These are phyloP conservation scores for Hermaeophaga mercurialis DNA, from an alignment of 2,888 invertebrate species.

Conservation along the genomic window DNA sequence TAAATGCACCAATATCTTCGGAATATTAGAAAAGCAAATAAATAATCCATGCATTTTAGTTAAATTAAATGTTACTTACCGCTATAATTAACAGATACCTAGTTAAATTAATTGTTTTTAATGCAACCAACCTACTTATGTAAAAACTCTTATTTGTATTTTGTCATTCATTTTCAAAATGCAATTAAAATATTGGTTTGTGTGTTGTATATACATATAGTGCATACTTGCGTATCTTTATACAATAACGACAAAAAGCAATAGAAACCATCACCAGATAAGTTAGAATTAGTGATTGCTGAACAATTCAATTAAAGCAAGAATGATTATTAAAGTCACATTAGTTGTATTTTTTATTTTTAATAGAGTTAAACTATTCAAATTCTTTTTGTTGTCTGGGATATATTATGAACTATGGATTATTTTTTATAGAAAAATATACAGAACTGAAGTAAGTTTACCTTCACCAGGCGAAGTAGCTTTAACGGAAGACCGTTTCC, in stretches of 20 bases:
- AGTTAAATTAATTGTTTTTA: neutral
- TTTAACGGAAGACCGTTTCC: conserved; percentile 54
- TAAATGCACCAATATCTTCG: no score
- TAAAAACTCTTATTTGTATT: no score
- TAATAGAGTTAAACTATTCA: no score
- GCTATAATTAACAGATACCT: neutral
- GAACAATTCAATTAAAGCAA: no score
- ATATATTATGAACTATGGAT: neutral
- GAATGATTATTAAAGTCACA: no score
- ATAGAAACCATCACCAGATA: conserved; percentile 43
- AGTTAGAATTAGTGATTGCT: no score
- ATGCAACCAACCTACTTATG: neutral
- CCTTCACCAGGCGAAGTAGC: conserved; percentile 57
- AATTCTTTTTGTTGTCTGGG: no score
- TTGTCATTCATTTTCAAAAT: no score
- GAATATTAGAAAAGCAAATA: no score
- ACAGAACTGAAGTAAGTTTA: conserved; percentile 40
- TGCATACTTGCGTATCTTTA: neutral
- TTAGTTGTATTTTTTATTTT: no score
- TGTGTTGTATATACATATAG: conserved; percentile 13
- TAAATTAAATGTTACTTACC: conserved; percentile 7
- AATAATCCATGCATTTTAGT: neutral
- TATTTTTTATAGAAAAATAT: neutral
- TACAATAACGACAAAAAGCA: conserved; percentile 34
- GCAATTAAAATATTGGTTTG: conserved; percentile 14